Evolutionary conservation across 1,140 invertebrate species (phyloP).

Genomic region (Eulimnadia texana): DNA sequence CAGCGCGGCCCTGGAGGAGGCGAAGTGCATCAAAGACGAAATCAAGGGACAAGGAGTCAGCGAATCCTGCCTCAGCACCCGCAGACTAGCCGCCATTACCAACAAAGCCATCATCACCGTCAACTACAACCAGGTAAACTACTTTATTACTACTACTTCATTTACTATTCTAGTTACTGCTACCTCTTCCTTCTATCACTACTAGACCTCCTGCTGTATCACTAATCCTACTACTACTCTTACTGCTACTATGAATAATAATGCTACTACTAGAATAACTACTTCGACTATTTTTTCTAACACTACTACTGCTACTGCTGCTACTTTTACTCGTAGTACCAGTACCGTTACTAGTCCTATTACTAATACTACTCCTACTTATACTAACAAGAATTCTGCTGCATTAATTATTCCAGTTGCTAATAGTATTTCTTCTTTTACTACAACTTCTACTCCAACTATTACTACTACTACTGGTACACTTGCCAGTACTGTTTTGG

Average conservation of each 20-base stretch:
- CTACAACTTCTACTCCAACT: too few relatives aligned
- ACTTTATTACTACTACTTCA: too few relatives aligned
- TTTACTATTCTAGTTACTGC: too few relatives aligned
- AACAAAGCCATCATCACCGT: slow-evolving; percentile 10
- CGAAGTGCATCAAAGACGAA: slow-evolving; percentile 10
- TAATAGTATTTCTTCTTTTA: too few relatives aligned
- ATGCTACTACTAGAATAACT: neutral
- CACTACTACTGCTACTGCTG: too few relatives aligned
- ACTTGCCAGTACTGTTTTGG: neutral
- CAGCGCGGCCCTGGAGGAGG: neutral
- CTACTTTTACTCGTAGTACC: too few relatives aligned
- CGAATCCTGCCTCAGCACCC: slow-evolving; percentile 8
- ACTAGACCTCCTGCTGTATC: neutral
- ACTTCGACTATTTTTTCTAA: too few relatives aligned
- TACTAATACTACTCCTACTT: too few relatives aligned
- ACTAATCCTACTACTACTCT: neutral
- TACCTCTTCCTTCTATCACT: neutral
- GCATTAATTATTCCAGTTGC: too few relatives aligned
- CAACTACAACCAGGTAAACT: slow-evolving; percentile 11
- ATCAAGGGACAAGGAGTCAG: slow-evolving; percentile 7
- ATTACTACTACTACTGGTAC: too few relatives aligned
- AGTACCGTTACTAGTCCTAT: too few relatives aligned
- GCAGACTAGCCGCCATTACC: slow-evolving; percentile 5
- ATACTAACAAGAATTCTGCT: too few relatives aligned
- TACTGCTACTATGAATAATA: slow-evolving; percentile 5